phyloP scores from a whole-genome alignment of 1,140 invertebrate genomes.

The Trypoxylus dichotomus region DNA sequence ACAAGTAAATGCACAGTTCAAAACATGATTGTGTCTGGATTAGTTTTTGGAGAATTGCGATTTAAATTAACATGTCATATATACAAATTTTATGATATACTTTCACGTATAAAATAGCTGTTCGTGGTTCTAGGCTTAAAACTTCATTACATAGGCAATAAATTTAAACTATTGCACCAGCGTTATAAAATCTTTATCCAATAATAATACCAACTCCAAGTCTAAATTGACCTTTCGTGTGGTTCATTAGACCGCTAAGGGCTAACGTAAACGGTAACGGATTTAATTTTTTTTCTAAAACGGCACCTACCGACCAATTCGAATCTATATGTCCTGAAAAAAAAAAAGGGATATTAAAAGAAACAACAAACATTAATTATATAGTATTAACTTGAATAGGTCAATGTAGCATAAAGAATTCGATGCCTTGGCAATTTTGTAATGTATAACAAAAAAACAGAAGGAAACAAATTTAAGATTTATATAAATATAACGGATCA shows the following conservation, averaged over 20 bases:
- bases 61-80: conserved; percentile 1
- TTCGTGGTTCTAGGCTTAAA: conserved; percentile 14
- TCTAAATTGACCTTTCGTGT: conserved; percentile 84
- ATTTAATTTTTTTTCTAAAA: conserved; percentile 90
- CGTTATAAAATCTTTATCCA: conserved; percentile 61
- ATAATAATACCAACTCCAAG: conserved; percentile 87
- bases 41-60: neutral
- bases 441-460: too few relatives aligned
- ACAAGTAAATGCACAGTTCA: conserved; percentile 16
- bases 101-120: neutral
- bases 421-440: too few relatives aligned
- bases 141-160: conserved; percentile 27
- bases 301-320: conserved; percentile 93
- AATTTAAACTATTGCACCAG: conserved; percentile 25
- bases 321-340: conserved; percentile 85
- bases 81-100: neutral
- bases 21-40: neutral
- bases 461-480: too few relatives aligned
- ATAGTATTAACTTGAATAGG: too few relatives aligned
- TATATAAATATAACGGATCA: too few relatives aligned
- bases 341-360: too few relatives aligned
- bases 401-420: too few relatives aligned
- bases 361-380: too few relatives aligned
- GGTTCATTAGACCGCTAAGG: conserved; percentile 91
- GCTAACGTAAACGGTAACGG: conserved; percentile 93